phyloP scores from a whole-genome alignment of 2,113 vertebrate genomes.

The Nerophis ophidion region DNA sequence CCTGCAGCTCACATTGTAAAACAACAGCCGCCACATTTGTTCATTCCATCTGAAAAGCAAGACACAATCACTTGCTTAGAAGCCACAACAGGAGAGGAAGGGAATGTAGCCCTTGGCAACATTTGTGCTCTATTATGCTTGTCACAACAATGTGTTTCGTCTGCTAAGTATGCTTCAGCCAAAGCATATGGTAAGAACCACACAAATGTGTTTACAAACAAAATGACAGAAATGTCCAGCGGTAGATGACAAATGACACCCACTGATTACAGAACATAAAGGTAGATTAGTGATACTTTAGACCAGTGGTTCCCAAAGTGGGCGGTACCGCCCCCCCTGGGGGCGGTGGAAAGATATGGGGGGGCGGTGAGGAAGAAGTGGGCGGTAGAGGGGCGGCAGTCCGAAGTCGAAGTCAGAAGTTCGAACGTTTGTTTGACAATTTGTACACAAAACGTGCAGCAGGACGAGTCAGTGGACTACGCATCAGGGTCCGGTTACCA shows the following conservation, averaged over 20 bases:
- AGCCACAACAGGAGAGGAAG: conserved; percentile 32
- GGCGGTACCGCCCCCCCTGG: no score
- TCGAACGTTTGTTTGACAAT: no score
- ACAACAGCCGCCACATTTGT: conserved; percentile 29
- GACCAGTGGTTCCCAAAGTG: no score
- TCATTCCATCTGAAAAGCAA: conserved; percentile 23
- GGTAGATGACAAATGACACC: conserved; percentile 40
- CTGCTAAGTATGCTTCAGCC: conserved; percentile 49
- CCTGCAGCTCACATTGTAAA: conserved; percentile 18
- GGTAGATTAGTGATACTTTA: neutral
- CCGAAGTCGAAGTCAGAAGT: no score
- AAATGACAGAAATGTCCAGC: conserved; percentile 47
- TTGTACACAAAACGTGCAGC: no score
- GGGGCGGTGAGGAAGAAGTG: no score
- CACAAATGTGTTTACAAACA: conserved; percentile 51
- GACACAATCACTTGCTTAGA: conserved; percentile 44
- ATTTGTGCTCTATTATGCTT: conserved; percentile 58
- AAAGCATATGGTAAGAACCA: conserved; percentile 52
- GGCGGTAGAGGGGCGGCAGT: no score
- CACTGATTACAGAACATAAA: conserved; percentile 24
- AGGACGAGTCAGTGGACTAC: no score
- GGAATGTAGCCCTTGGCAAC: conserved; percentile 50
- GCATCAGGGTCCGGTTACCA: no score
- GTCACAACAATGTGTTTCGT: conserved; percentile 62
- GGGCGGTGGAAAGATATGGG: no score